Conservation (phyloP, 2,797 vertebrate species). For the Falco naumanni region DNA sequence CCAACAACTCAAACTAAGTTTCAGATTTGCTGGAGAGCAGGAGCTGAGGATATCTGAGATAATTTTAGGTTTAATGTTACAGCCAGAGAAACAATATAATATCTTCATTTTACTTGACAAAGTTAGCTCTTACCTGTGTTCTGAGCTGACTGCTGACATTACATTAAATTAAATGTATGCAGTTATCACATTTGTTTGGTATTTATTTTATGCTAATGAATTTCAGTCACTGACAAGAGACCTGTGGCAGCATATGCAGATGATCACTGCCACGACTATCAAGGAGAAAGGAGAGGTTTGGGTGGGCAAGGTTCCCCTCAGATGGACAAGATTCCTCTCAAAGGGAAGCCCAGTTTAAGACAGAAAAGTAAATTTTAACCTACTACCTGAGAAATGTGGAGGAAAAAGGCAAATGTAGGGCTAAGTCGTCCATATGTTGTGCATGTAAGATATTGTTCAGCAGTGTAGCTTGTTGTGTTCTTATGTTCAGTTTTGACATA, state of each 20-base stretch:
- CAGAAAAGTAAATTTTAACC: not conserved
- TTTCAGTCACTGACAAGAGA: not conserved
- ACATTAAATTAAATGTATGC: not conserved
- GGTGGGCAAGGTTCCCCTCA: not conserved
- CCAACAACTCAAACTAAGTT: not conserved
- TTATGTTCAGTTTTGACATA: not conserved
- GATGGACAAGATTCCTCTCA: not conserved
- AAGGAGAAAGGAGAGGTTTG: not conserved
- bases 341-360: not conserved
- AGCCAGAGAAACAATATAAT: not conserved
- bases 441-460: not conserved
- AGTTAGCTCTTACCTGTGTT: not conserved
- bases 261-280: fast-evolving
- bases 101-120: not conserved
- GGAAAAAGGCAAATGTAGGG: not conserved
- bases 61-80: not conserved
- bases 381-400: not conserved
- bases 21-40: not conserved
- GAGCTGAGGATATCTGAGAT: not conserved
- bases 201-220: not conserved
- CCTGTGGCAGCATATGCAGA: not conserved
- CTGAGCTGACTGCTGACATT: not conserved
- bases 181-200: not conserved
- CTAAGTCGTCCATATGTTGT: not conserved
- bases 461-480: not conserved